Conservation (phyloP, 2,113 vertebrate genomes). For the Donacobius atricapilla region DNA sequence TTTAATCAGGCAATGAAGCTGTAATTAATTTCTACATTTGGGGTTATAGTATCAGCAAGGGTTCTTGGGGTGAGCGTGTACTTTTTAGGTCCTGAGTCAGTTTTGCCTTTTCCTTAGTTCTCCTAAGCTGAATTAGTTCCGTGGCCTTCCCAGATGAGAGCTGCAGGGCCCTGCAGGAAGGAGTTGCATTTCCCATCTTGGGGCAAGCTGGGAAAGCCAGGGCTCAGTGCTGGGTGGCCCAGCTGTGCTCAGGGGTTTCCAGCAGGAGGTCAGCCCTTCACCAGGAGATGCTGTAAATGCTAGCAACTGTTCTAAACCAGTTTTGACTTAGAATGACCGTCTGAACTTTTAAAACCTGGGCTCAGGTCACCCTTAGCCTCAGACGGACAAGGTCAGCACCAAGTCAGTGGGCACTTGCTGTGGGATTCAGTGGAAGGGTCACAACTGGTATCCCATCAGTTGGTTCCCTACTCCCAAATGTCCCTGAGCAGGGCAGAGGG, state of each 20-base stretch:
- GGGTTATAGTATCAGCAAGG: not conserved
- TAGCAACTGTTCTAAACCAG: not conserved
- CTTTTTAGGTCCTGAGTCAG: not conserved
- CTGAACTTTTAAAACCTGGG: not conserved
- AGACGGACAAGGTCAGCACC: not conserved
- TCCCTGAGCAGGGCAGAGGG: not conserved
- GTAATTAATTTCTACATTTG: not conserved
- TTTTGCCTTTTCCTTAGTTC: not conserved
- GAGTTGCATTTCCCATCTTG: not conserved
- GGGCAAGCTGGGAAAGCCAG: accelerated
- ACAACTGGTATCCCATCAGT: not conserved
- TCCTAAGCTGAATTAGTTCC: not conserved
- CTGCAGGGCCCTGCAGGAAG: not conserved
- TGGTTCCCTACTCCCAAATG: not conserved
- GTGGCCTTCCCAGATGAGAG: not conserved
- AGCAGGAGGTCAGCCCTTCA: not conserved
- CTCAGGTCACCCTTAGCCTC: not conserved
- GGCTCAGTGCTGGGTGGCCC: not conserved
- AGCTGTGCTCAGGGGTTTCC: not conserved
- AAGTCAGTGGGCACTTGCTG: not conserved
- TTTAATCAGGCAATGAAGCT: not conserved
- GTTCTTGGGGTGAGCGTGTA: not conserved
- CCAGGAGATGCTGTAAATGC: not conserved
- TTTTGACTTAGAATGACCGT: not conserved
- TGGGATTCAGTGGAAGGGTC: accelerated